Percentiles rank a stretch among this genome's conserved stretches.
phyloP scores from a whole-genome alignment of 2,888 invertebrate species.

The Drosophila kuntzei region DNA sequence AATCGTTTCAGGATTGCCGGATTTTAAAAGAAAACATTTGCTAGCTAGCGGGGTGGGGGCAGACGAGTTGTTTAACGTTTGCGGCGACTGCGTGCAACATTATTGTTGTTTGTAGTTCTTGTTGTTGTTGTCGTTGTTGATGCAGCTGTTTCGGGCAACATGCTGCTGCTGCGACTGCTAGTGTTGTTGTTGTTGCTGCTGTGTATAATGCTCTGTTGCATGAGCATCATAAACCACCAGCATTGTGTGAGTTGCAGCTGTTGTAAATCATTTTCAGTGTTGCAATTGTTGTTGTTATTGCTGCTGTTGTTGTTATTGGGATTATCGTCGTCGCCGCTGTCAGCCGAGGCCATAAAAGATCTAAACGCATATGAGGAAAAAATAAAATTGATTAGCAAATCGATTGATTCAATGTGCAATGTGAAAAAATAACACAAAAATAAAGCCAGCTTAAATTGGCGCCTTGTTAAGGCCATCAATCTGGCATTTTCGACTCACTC shows the following conservation, averaged over 20 bases:
- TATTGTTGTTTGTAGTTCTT: constrained; percentile 15
- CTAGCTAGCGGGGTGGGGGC: constrained; percentile 5
- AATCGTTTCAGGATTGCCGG: constrained; percentile 26
- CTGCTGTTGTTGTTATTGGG: constrained; percentile 34
- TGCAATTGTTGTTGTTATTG: constrained; percentile 58
- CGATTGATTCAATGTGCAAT: background rate
- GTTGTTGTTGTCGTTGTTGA: constrained; percentile 12
- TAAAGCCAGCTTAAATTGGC: constrained; percentile 47
- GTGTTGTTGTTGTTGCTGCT: constrained; percentile 37
- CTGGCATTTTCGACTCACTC: constrained; percentile 82
- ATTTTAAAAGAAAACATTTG: constrained; percentile 6
- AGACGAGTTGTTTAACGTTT: constrained; percentile 43
- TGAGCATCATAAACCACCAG: constrained; percentile 84
- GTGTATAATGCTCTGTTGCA: constrained; percentile 82
- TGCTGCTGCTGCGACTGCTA: constrained; percentile 11
- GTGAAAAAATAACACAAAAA: background rate
- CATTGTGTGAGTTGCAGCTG: constrained; percentile 82
- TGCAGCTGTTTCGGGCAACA: constrained; percentile 7
- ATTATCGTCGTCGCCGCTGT: constrained; percentile 38
- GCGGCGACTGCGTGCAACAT: constrained; percentile 41
- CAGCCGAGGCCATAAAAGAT: constrained; percentile 82
- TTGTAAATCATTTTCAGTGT: constrained; percentile 51
- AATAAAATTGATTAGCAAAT: constrained; percentile 18
- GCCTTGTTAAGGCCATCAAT: constrained; percentile 34
- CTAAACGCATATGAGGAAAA: constrained; percentile 41